Conservation (phyloP, 2,888 invertebrate genomes). For the Nymphalis polychloros region DNA sequence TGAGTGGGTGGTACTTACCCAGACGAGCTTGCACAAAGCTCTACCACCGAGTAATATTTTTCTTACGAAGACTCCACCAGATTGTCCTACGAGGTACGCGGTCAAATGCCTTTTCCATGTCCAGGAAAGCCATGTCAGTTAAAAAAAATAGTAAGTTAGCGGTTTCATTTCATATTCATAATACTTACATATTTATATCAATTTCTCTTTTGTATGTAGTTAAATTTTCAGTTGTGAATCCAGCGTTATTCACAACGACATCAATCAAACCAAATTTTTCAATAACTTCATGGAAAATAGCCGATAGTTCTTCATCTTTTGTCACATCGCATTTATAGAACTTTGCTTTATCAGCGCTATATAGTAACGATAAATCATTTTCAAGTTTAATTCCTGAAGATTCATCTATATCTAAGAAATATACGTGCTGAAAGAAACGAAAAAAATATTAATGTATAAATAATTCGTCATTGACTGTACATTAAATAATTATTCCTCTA, state of each 20-base stretch:
- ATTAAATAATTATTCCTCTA: no score
- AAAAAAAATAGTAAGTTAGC: no score
- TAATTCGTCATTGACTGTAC: no score
- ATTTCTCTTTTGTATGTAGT: conserved; percentile 48
- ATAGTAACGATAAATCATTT: conserved; percentile 46
- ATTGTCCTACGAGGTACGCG: no score
- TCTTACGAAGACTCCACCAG: no score
- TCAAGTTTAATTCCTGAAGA: conserved; percentile 43
- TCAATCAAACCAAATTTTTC: conserved; percentile 47
- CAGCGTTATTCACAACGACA: conserved; percentile 56
- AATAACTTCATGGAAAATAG: conserved; percentile 42
- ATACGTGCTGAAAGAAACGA: conserved; percentile 41
- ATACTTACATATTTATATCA: conserved; percentile 54
- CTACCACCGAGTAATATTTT: no score
- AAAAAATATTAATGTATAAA: neutral
- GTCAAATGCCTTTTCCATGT: no score
- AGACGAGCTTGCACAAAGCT: no score
- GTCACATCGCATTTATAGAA: conserved; percentile 55
- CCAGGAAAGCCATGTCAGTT: no score
- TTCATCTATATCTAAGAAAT: conserved; percentile 50
- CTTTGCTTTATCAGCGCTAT: conserved; percentile 44
- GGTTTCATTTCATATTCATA: neutral
- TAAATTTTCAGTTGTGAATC: conserved; percentile 46
- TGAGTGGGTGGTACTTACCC: no score
- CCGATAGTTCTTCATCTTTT: conserved; percentile 45